Base-by-base conservation (phyloP, 2,797 vertebrate species). In the Xyrichtys novacula region DNA sequence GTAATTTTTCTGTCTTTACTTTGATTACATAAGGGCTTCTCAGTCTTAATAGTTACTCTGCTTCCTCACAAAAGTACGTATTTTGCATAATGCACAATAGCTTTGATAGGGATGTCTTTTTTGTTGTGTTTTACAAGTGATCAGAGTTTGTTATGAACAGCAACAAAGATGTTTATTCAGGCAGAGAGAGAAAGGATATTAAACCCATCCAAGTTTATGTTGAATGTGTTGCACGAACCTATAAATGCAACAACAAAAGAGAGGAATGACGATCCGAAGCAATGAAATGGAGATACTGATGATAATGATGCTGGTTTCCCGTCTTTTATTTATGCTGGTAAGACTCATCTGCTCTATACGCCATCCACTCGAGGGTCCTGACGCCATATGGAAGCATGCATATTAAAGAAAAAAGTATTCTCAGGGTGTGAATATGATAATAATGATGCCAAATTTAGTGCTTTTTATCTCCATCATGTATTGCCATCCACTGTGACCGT, bases 281-380 rank as follows among this genome's bases (percentile, higher is more conserved):
- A 17, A 5, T 34, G 38, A 54, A 80, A 60, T 39, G 46, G 32
- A 67, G 16, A 63, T 65, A 19, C 34, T 71, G 70, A 80, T 55
- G 80, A 82, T 77, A 76, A 82, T 68, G 65, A 83, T 67, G 57
- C 48, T 58, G 29, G 66, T 77, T 63, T 68, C 34, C 23, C 29
- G n/a, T 78, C 25, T 78, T 70, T 73, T 70, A 70, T 77, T 77
- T 78, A 72, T 65, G 52, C 46, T 29, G 34, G 55, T 34, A 20
- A 36, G 43, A 58, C 25, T 77, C 61, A 56, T 75, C 48, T 65
- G 32, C 57, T 72, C 49, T 62, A 29, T 65, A 55, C 19, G 11
- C 42, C 38, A 65, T 40, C 54, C 54, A 32, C 64, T 62, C 28
- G 6, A 70, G 43, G 52, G 65, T 77, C 77, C 70, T 75, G 16